Conservation (phyloP, 2,797 vertebrate species). For the Sparidentex hasta region DNA sequence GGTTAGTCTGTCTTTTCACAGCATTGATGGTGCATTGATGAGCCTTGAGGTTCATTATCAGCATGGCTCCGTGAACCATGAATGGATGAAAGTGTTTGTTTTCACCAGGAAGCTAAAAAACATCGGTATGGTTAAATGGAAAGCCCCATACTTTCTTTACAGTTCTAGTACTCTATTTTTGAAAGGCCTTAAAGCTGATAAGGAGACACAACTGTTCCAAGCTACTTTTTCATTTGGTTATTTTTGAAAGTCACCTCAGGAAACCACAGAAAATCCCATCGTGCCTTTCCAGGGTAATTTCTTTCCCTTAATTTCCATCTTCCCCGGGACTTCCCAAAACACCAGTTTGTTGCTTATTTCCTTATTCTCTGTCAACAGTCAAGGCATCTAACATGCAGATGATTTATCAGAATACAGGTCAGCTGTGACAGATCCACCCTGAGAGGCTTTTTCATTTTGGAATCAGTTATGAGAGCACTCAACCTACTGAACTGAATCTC, state of each 20-base stretch:
- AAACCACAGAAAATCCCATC: slow-evolving; percentile 40
- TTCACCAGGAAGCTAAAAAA: slow-evolving; percentile 43
- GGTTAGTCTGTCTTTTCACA: slow-evolving; percentile 51
- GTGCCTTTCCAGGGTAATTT: neutral
- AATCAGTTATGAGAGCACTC: slow-evolving; percentile 12
- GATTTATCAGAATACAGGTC: slow-evolving; percentile 1
- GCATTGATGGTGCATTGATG: slow-evolving; percentile 26
- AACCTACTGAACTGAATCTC: slow-evolving; percentile 24
- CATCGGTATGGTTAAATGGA: slow-evolving; percentile 45
- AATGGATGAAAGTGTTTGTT: slow-evolving; percentile 39
- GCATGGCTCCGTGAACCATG: slow-evolving; percentile 16
- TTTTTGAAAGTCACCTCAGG: slow-evolving; percentile 13
- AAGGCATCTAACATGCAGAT: neutral
- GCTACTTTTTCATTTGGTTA: slow-evolving; percentile 42
- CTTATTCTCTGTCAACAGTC: neutral
- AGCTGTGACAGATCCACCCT: neutral
- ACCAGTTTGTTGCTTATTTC: neutral
- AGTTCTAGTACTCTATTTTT: slow-evolving; percentile 13
- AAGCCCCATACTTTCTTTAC: slow-evolving; percentile 15
- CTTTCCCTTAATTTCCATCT: slow-evolving; percentile 10
- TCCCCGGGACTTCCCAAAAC: slow-evolving; percentile 22
- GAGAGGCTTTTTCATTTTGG: neutral
- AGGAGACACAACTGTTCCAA: neutral
- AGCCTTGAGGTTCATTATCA: slow-evolving; percentile 16
- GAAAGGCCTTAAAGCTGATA: slow-evolving; percentile 30